Base-by-base conservation (phyloP, 1,140 invertebrate species). In the Drosophila mojavensis region DNA sequence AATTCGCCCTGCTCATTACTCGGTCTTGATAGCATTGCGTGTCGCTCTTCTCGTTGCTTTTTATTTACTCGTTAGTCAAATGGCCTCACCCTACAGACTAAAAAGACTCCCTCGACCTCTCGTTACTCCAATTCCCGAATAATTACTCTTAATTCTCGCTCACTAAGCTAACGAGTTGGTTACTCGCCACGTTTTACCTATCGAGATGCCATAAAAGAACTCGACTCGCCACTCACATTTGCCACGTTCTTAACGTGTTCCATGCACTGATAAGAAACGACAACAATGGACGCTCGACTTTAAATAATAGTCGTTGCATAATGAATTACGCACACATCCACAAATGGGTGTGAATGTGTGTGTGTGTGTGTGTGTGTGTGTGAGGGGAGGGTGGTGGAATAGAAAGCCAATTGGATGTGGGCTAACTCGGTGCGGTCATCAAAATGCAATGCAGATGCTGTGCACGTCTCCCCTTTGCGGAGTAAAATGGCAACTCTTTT, bases 391-490 rank as follows among this genome's bases (percentile, higher is more conserved):
- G n/a, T 53, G 30, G 55, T 17, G 17, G 41, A 24, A 17, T 45
- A 73, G 64, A 45, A 56, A 59, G 71, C 71, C 71, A 74, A 74
- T 74, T 74, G 71, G 50, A 56, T 61, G 69, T 53, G 50, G 62
- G n/a, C 48, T 61, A 71, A 50, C 54, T 67, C 24, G 43, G 50
- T 67, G 70, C 26, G 72, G 67, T 70, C 60, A 75, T 75, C 72
- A 75, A 64, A 75, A 70, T 70, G 59, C 59, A 70, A 70, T 75
- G 66, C 72, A 70, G 66, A 69, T 74, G 65, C 71, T 56, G 36
- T 36, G 58, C 71, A 74, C 71, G 65, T 74, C 51, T 50, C 65
- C 61, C 71, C 71, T 56, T 15, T 59, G 6, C n/a, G 56, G 41
- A 73, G 58, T 51, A 26, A 41, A 62, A 68, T 68, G 65, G 71